Evolutionary conservation across 2,113 vertebrate species (phyloP).

Genomic region (Tichodroma muraria): DNA sequence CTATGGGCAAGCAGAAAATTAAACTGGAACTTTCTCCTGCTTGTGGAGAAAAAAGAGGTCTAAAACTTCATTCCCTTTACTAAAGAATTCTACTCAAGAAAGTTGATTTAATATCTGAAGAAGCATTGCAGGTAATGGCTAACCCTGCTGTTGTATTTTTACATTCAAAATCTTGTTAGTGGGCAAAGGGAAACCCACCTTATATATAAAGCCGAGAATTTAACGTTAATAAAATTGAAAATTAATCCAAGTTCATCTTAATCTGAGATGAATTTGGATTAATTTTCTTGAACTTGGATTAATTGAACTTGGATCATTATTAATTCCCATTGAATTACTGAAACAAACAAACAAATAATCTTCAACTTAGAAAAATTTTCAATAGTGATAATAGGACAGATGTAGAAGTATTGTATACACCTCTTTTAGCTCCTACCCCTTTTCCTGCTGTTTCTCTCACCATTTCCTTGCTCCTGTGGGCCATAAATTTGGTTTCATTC

Average conservation of each 20-base stretch:
- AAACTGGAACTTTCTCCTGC: conserved; percentile 19
- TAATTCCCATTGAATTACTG: neutral
- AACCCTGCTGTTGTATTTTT: neutral
- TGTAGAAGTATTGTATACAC: neutral
- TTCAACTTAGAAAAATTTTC: neutral
- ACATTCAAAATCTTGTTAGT: neutral
- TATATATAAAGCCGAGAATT: neutral
- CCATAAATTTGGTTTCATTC: neutral
- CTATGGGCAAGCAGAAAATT: neutral
- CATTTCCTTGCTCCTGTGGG: neutral
- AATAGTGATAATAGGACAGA: neutral
- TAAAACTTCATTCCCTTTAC: neutral
- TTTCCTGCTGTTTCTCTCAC: neutral
- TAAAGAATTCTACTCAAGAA: neutral
- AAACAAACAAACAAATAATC: neutral
- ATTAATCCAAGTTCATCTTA: neutral
- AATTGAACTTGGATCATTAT: too few species aligned
- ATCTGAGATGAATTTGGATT: too few species aligned
- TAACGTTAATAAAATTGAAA: neutral
- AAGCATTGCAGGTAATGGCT: neutral
- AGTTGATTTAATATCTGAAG: neutral
- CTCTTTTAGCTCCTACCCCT: neutral
- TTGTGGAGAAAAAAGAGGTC: neutral
- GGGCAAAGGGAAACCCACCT: neutral
- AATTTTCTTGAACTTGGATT: too few species aligned